These are phyloP conservation scores for Sylvia atricapilla DNA, from an alignment of 2,113 vertebrate genomes.

Conservation along the genomic window DNA sequence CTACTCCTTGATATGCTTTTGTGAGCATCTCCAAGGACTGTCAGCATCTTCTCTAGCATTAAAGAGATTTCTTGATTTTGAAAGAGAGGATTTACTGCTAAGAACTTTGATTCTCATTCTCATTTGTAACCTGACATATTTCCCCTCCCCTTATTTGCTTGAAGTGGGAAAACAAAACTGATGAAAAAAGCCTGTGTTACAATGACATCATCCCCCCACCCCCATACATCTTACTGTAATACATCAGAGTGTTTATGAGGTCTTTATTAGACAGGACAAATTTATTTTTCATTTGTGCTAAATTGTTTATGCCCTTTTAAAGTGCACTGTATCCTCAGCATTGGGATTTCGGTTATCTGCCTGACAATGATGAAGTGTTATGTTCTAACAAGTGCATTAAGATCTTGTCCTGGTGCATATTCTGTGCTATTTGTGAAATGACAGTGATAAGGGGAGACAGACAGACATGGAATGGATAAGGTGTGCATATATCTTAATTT, in stretches of 20 bases:
- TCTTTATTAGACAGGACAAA: constrained; percentile 51
- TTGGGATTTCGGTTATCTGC: constrained; percentile 24
- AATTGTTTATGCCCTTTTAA: constrained; percentile 50
- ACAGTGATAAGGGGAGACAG: constrained; percentile 43
- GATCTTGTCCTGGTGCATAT: constrained; percentile 47
- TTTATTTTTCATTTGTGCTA: constrained; percentile 61
- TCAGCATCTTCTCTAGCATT: background rate
- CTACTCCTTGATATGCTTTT: background rate
- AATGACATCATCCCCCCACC: background rate
- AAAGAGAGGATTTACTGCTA: background rate
- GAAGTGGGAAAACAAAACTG: constrained; percentile 2
- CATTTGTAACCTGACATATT: background rate
- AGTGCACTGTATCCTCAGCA: constrained; percentile 13
- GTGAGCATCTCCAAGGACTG: background rate
- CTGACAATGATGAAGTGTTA: constrained; percentile 41
- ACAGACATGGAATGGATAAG: background rate
- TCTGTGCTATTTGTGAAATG: constrained; percentile 54
- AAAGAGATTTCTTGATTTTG: background rate
- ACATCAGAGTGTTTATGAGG: constrained; percentile 39
- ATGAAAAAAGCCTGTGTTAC: background rate
- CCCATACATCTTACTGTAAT: constrained; percentile 13
- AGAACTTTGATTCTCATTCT: background rate
- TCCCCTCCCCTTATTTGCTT: background rate
- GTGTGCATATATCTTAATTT: background rate
- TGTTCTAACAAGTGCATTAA: constrained; percentile 33